Base-by-base conservation (phyloP, 2,888 invertebrate genomes). In the Zonitis immaculata region DNA sequence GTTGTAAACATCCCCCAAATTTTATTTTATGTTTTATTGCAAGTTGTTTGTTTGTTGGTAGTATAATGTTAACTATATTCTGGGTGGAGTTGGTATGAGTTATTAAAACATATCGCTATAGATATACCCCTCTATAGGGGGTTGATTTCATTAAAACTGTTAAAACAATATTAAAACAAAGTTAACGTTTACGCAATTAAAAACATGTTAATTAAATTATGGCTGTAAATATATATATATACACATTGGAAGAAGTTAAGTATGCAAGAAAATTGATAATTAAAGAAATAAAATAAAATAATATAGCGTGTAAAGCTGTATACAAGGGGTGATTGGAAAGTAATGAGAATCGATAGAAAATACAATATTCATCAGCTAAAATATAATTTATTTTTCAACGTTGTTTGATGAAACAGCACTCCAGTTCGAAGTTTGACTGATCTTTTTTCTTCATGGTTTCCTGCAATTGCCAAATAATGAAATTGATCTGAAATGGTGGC, bases 151-250 rank as follows among this genome's bases (percentile, higher is more conserved):
- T 56, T 52, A 52, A 56, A 39, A 56, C 51, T 47, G 55, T 49
- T 42, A 43, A 50, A 47, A 42, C 51, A 49, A 46, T 52, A 49
- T 55, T 49, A 52, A 55, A 51, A 49, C 49, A 44, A 44, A 39
- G 25, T 51, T 44, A 27, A 44, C 44, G 47, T 52, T 44, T 12
- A 30, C 16, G 20, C 67, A 66, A 66, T 67, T 67, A 67, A 67
- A 66, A 66, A 63, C 62, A 49, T 55, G 61, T 65, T 66, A 64
- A 66, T 66, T 66, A 59, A 54, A 59, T 65, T 65, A 63, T 42
- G 48, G 35, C 6, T 25, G 25, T 3, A 25, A 6, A 25, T 25
- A 25, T 3, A 25, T 25, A 25, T 5, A 5, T 12, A 5, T 12
- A 14, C 22, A 48, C 14, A 25, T 11, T 39, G 16, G 35, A 12